Conservation (phyloP, 2,113 vertebrate genomes). For the Lasiurus borealis region DNA sequence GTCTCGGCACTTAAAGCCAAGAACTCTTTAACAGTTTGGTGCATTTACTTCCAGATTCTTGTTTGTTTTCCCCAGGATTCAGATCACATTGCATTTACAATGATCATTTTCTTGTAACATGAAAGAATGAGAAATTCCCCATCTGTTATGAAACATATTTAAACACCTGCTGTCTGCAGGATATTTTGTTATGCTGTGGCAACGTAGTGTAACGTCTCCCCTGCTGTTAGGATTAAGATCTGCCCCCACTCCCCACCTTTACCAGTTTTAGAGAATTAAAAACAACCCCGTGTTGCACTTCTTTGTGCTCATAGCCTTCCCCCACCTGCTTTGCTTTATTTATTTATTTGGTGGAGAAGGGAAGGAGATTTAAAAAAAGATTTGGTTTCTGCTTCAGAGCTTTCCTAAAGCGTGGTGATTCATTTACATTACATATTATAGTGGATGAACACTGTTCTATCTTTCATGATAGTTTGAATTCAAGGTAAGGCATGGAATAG, state of each 20-base stretch:
- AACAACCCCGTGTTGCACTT: neutral
- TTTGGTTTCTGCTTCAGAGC: constrained; percentile 32
- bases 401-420: neutral
- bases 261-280: constrained; percentile 19
- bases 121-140: constrained; percentile 43
- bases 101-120: constrained; percentile 12
- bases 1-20: neutral
- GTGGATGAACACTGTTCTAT: neutral
- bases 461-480: constrained; percentile 6
- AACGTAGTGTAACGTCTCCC: neutral
- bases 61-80: neutral
- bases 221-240: neutral
- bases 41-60: neutral
- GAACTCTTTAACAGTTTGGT: neutral
- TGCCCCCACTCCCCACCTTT: neutral
- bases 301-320: neutral
- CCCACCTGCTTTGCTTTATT: neutral
- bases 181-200: neutral
- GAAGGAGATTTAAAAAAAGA: neutral
- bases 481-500: neutral
- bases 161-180: neutral
- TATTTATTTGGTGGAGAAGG: neutral
- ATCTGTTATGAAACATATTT: neutral
- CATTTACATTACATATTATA: neutral
- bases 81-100: constrained; percentile 30